phyloP scores from a whole-genome alignment of 1,140 invertebrate species.

The Eumeta japonica region DNA sequence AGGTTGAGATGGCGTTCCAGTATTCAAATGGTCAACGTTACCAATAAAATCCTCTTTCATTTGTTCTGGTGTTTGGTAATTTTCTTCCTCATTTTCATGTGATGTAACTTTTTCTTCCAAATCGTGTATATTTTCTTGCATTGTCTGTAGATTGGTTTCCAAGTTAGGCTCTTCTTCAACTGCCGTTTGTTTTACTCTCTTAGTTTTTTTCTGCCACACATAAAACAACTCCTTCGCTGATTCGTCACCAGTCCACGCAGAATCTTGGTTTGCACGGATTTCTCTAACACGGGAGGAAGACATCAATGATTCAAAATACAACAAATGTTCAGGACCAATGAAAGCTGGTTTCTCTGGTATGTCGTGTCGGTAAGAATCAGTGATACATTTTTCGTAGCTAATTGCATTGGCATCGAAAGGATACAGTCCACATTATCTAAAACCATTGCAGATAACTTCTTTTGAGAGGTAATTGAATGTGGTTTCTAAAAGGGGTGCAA shows the following conservation, averaged over 20 bases:
- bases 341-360: not conserved
- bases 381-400: not conserved
- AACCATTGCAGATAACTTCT: not conserved
- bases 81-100: too few species aligned
- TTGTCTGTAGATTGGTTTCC: not conserved
- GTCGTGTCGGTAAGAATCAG: not conserved
- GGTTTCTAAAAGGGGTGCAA: slow-evolving; percentile 1
- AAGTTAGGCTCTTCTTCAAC: not conserved
- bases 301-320: not conserved
- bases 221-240: slow-evolving; percentile 1
- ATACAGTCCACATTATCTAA: too few species aligned
- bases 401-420: not conserved
- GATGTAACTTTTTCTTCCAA: too few species aligned
- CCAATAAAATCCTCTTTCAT: too few species aligned
- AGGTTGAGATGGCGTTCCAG: too few species aligned
- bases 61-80: too few species aligned
- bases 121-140: not conserved
- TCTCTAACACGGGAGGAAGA: not conserved
- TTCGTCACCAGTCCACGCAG: not conserved
- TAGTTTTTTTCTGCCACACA: not conserved
- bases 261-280: not conserved
- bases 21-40: too few species aligned
- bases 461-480: too few species aligned
- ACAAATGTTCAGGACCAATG: not conserved
- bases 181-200: not conserved